Conservation (phyloP, 2,888 invertebrate genomes). For the Matsumyia berberina region DNA sequence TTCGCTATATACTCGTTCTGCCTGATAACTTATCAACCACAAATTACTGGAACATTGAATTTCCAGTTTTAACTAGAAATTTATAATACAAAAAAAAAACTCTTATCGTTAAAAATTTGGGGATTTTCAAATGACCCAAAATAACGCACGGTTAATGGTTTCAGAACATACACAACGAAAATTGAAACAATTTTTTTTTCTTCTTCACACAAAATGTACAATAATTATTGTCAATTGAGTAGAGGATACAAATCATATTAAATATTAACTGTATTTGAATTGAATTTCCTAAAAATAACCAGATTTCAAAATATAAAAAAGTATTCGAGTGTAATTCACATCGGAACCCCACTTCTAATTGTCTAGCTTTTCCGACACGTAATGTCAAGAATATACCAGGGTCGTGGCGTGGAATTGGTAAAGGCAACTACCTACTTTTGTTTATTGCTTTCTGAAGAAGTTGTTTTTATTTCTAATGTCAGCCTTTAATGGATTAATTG, state of each 20-base stretch:
- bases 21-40: constrained; percentile 33
- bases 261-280: neutral
- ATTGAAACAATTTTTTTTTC: no score
- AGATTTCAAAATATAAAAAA: neutral
- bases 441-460: neutral
- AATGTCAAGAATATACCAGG: no score
- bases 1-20: neutral
- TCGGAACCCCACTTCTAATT: no score
- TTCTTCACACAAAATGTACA: neutral
- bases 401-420: neutral
- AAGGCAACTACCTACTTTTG: neutral
- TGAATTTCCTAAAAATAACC: neutral
- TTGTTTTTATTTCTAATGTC: neutral
- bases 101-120: no score
- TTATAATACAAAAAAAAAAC: neutral
- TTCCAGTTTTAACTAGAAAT: constrained; percentile 33
- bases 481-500: neutral
- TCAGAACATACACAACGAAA: no score
- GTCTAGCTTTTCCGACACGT: no score
- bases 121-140: no score
- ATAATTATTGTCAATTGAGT: neutral
- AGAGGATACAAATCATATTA: neutral
- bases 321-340: neutral
- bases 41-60: constrained; percentile 18
- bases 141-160: no score